Evolutionary conservation across 2,797 vertebrate species (phyloP).

Genomic region (Sylvilagus floridanus): DNA sequence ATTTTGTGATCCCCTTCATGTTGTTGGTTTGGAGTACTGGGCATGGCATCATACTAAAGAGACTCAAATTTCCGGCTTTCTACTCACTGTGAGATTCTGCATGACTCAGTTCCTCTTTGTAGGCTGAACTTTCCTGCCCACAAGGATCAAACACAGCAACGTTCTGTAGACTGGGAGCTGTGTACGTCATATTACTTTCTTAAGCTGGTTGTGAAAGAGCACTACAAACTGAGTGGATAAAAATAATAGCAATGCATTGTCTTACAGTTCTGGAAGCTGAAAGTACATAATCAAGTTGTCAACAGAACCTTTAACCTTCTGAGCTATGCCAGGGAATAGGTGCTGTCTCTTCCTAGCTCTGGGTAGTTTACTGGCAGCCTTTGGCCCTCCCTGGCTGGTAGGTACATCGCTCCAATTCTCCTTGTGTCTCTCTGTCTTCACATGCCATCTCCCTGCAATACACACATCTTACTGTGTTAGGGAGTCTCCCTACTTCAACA

Average conservation of each 20-base stretch:
- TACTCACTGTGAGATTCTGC: background rate
- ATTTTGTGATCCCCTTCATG: background rate
- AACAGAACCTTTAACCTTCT: accelerated
- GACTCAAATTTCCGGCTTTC: background rate
- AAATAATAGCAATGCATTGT: background rate
- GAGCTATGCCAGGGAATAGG: accelerated
- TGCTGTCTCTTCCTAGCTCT: background rate
- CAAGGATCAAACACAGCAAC: background rate
- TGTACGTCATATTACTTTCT: background rate
- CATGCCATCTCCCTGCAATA: background rate
- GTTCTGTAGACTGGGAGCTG: background rate
- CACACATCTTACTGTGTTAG: background rate
- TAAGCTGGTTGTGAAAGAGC: background rate
- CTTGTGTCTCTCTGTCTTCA: background rate
- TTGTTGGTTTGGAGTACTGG: background rate
- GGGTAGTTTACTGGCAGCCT: background rate
- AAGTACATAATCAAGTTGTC: background rate
- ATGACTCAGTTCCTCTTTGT: background rate
- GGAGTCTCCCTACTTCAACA: background rate
- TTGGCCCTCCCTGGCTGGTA: background rate
- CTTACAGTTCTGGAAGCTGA: background rate
- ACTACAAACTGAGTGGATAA: background rate
- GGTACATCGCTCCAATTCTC: background rate
- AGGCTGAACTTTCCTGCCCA: background rate
- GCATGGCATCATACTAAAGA: background rate